These are phyloP conservation scores for Crossocerus cetratus DNA, from an alignment of 2,888 invertebrate species.

Conservation along the genomic window DNA sequence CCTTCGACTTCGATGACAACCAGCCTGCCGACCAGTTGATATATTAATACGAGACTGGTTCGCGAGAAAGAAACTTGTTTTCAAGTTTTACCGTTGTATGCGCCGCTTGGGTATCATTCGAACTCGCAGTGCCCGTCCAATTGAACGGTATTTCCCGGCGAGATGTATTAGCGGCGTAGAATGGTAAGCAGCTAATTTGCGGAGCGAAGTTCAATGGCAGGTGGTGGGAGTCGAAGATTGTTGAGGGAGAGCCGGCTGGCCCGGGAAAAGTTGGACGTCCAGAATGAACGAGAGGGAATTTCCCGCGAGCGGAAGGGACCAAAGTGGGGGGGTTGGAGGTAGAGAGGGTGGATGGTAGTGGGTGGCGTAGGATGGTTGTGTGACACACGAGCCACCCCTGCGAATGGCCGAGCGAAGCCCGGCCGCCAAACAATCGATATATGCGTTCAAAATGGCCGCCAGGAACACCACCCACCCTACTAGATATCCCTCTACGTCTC, in stretches of 20 bases:
- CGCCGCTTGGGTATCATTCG: too few relatives aligned
- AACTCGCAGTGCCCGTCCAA: too few relatives aligned
- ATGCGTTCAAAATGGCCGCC: constrained; percentile 78
- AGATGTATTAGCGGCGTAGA: neutral
- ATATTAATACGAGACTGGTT: neutral
- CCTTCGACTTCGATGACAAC: neutral
- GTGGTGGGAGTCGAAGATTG: neutral
- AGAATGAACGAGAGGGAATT: constrained; percentile 49
- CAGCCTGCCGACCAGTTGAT: neutral
- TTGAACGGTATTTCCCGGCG: too few relatives aligned
- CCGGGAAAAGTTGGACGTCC: constrained; percentile 36
- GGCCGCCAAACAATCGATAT: constrained; percentile 78
- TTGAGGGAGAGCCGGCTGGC: constrained; percentile 1
- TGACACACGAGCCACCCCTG: constrained; percentile 69
- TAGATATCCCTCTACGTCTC: constrained; percentile 52
- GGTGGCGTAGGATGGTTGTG: constrained; percentile 55
- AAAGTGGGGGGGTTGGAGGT: neutral
- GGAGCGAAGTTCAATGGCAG: neutral
- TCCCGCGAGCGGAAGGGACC: constrained; percentile 35
- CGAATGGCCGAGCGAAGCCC: constrained; percentile 75
- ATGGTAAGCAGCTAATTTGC: neutral
- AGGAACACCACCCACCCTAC: constrained; percentile 74
- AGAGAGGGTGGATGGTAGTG: constrained; percentile 14
- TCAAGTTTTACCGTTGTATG: neutral
- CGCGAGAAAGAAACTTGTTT: neutral